A percentile compares a stretch with the other conserved stretches of the same genome.
Conservation (phyloP, 2,113 vertebrate genomes). For the Origma solitaria region DNA sequence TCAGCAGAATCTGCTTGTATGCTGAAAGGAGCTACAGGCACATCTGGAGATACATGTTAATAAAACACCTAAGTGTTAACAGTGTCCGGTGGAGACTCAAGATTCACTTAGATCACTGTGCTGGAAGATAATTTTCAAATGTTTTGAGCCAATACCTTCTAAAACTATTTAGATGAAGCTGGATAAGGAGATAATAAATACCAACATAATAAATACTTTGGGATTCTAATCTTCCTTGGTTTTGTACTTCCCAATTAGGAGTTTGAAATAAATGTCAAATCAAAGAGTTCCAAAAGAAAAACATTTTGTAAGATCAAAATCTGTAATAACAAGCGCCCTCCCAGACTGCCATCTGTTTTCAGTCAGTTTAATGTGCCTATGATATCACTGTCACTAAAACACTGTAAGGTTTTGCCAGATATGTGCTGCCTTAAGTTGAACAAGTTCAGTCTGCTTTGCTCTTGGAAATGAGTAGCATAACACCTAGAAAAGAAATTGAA, state of each 20-base stretch:
- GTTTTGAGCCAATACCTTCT: background rate
- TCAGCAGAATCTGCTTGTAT: background rate
- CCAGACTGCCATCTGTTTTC: conserved; percentile 43
- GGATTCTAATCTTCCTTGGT: background rate
- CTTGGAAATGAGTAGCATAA: background rate
- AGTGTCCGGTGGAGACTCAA: background rate
- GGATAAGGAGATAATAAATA: background rate
- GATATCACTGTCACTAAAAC: conserved; percentile 24
- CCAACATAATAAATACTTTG: background rate
- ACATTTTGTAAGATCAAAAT: background rate
- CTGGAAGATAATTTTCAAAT: background rate
- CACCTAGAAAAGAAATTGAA: background rate
- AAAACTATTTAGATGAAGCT: background rate
- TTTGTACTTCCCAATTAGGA: background rate
- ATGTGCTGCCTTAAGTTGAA: background rate
- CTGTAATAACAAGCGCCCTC: conserved; percentile 5
- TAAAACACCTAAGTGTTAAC: background rate
- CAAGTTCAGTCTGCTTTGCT: background rate
- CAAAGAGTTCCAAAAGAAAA: conserved; percentile 6
- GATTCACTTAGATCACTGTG: background rate
- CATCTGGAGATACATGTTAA: background rate
- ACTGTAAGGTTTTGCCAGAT: background rate
- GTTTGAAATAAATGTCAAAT: conserved; percentile 20
- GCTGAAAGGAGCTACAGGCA: background rate
- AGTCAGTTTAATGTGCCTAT: conserved; percentile 14